Conservation (phyloP, 64 coral and sea anemone species). For the Dendrophyllia cribrosa region DNA sequence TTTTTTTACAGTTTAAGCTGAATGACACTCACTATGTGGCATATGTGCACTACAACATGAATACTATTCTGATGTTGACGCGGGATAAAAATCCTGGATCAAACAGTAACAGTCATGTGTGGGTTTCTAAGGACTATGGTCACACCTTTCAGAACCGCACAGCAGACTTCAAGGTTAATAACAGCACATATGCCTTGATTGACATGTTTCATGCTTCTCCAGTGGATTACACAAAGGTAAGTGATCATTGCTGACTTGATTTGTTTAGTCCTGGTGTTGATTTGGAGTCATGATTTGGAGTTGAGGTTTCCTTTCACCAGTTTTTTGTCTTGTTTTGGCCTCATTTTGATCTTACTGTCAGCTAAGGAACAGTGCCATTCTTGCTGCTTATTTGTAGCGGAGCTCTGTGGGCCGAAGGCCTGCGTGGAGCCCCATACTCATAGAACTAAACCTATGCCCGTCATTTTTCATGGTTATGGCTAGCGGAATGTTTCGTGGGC, state of each 20-base stretch:
- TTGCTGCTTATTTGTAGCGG: too few relatives aligned
- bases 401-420: too few relatives aligned
- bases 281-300: too few relatives aligned
- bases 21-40: slow-evolving; percentile 88
- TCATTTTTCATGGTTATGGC: too few relatives aligned
- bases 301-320: too few relatives aligned
- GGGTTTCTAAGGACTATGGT: slow-evolving; percentile 86
- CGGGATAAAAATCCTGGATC: slow-evolving; percentile 35
- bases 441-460: too few relatives aligned
- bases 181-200: slow-evolving; percentile 53
- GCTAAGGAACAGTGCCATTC: too few relatives aligned
- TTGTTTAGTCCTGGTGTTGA: too few relatives aligned
- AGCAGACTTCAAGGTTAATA: slow-evolving; percentile 24
- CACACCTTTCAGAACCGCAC: slow-evolving; percentile 66
- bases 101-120: slow-evolving; percentile 86
- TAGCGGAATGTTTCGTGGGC: too few relatives aligned
- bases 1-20: slow-evolving; percentile 69
- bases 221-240: slow-evolving; percentile 75
- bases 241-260: neutral
- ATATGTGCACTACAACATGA: slow-evolving; percentile 85
- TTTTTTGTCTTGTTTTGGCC: too few relatives aligned
- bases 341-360: too few relatives aligned
- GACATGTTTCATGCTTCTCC: slow-evolving; percentile 85
- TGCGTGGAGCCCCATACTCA: too few relatives aligned
- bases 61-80: slow-evolving; percentile 84